These are phyloP conservation scores for Nephrotoma guestfalica DNA, from an alignment of 2,888 invertebrate species.

Conservation along the genomic window DNA sequence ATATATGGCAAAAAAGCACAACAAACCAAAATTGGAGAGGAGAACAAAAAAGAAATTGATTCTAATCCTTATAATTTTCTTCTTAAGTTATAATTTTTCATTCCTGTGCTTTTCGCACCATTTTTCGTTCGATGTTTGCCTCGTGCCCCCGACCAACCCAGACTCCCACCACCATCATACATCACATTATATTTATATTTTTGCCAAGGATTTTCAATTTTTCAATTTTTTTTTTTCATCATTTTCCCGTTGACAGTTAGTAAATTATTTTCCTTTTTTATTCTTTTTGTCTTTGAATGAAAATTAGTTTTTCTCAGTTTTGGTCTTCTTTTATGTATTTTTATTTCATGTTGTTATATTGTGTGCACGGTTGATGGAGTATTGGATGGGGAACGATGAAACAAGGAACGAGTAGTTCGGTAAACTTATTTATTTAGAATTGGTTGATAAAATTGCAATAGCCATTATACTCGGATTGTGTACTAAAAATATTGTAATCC, in stretches of 20 bases:
- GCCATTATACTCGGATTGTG: neutral
- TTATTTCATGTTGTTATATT: neutral
- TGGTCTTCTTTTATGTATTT: neutral
- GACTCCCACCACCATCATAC: neutral
- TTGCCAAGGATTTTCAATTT: neutral
- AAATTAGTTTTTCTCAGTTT: neutral
- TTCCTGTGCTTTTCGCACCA: neutral
- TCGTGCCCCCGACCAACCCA: neutral
- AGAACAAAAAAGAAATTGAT: neutral
- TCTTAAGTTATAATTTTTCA: neutral
- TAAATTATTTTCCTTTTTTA: neutral
- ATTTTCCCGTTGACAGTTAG: neutral
- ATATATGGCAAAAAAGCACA: neutral
- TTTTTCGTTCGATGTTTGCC: neutral
- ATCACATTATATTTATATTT: neutral
- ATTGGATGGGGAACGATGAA: neutral
- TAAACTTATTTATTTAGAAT: neutral
- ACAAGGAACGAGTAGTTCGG: neutral
- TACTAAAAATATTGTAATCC: neutral
- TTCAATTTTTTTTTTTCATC: neutral
- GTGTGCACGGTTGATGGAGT: neutral
- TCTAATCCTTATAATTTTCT: neutral
- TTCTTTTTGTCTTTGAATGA: neutral
- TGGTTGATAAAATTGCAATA: neutral
- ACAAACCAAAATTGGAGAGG: neutral